Percentiles rank a stretch among this genome's conserved stretches.
Evolutionary conservation across 2,797 vertebrate species (phyloP).

Genomic region (Poecilia wingei): DNA sequence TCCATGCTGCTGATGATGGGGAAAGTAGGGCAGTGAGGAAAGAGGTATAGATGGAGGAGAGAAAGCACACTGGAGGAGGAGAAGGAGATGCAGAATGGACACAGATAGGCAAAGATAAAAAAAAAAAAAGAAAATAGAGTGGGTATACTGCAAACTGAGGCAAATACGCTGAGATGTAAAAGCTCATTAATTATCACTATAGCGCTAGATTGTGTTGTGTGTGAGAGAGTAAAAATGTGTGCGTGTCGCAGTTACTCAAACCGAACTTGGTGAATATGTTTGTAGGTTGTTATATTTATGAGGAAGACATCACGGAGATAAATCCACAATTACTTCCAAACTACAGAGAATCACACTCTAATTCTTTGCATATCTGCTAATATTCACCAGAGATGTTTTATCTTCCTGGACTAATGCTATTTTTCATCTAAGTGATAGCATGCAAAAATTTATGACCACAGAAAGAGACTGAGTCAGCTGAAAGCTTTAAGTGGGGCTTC

Average conservation of each 20-base stretch:
- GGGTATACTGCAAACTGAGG: constrained; percentile 34
- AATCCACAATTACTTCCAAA: constrained; percentile 45
- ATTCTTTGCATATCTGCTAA: constrained; percentile 1
- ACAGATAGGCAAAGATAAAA: constrained; percentile 53
- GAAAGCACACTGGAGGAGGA: constrained; percentile 32
- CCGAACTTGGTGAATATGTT: neutral
- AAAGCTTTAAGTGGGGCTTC: constrained; percentile 73
- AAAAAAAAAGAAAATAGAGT: neutral
- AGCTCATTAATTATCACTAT: constrained; percentile 21
- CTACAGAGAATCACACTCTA: constrained; percentile 42
- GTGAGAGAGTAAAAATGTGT: constrained; percentile 15
- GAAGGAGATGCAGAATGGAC: constrained; percentile 64
- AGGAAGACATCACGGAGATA: constrained; percentile 1
- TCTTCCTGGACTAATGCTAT: constrained; percentile 11
- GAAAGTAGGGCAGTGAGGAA: constrained; percentile 79
- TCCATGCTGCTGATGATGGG: constrained; percentile 67
- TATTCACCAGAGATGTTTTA: constrained; percentile 21
- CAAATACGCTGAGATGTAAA: constrained; percentile 32
- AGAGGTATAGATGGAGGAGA: constrained; percentile 65
- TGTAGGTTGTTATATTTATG: neutral
- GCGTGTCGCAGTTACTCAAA: neutral
- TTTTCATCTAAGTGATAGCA: constrained; percentile 21
- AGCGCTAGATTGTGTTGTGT: constrained; percentile 22
- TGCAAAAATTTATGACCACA: constrained; percentile 40
- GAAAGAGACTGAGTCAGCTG: constrained; percentile 65